Base-by-base conservation (phyloP, 2,797 vertebrate species). In the Cyprinodon diabolis region DNA sequence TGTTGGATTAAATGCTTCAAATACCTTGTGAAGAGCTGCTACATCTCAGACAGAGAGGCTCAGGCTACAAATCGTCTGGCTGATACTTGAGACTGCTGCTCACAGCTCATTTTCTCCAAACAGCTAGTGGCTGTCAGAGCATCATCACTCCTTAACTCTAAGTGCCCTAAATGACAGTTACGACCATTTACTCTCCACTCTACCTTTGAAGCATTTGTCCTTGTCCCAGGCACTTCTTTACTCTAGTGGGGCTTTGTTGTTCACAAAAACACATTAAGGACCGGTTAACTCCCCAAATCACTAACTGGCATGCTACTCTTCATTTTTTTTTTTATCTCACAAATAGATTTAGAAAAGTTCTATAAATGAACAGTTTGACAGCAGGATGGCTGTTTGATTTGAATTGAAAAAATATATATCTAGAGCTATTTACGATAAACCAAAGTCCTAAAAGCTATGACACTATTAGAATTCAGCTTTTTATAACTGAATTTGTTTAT, bases 81-180 rank as follows among this genome's bases (percentile, higher is more conserved):
- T 13, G 73, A 72, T 66, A 15, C 14, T 43, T 15, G 52, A 68
- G 30, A 25, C 21, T 30, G 55, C 65, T 43, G 67, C 17, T 68
- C 47, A 58, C 47, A 21, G 58, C 69, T 68, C 47, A 23, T 56
- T 56, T 62, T 49, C 43, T 23, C 13, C 52, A 70, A 75, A 68
- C 56, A 74, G 67, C 71, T 21, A 65, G 49, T 55, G 35, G 68
- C 52, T 37, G 21, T 45, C 56, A 69, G 69, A 63, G n/a, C 56
- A 68, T 75, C 63, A 35, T 75, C 57, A 19, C 56, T 63, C 40
- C 40, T 35, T 62, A 67, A 56, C 65, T 63, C 21, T 10, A 30
- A 21, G 69, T 43, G 43, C 49, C 49, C 60, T 11, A 15, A 65
- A 73, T 35, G 54, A 17, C 45, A 48, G 63, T 71, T 37, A 77